Conservation (phyloP, 2,888 invertebrate genomes). For the Spisula subtruncata region DNA sequence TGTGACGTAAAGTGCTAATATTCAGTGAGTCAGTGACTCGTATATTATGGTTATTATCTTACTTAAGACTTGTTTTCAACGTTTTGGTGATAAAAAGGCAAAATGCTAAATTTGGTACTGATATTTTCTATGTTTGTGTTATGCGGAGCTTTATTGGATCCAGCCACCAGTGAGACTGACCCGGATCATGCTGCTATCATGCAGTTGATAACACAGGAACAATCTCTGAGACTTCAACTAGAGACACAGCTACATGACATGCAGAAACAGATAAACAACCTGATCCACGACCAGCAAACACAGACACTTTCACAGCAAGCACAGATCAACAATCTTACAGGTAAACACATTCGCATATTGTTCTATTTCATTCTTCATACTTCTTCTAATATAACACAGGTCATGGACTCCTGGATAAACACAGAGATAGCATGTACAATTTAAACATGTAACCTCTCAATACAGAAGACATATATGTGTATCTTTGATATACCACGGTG, state of each 20-base stretch:
- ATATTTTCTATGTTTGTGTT: neutral
- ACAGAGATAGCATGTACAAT: too few relatives aligned
- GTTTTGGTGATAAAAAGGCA: neutral
- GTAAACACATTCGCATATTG: neutral
- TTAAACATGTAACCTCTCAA: too few relatives aligned
- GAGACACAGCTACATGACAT: neutral
- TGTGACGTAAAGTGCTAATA: too few relatives aligned
- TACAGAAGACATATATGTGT: too few relatives aligned
- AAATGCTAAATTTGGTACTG: neutral
- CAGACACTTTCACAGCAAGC: neutral
- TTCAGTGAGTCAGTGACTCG: too few relatives aligned
- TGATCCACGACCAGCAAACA: neutral
- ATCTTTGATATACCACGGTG: too few relatives aligned
- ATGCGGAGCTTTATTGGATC: neutral
- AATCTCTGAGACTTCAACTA: neutral
- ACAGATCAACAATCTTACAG: constrained; percentile 8
- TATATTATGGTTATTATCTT: too few relatives aligned
- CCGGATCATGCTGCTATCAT: neutral
- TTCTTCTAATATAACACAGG: too few relatives aligned
- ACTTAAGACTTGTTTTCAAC: too few relatives aligned
- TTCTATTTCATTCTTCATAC: too few relatives aligned
- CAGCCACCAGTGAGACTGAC: neutral
- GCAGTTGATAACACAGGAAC: constrained; percentile 14
- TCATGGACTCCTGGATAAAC: too few relatives aligned
- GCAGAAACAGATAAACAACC: neutral